Percentiles rank a stretch among this genome's conserved stretches.
These are phyloP conservation scores for Zaprionus bogoriensis DNA, from an alignment of 2,888 invertebrate species.

Conservation along the genomic window DNA sequence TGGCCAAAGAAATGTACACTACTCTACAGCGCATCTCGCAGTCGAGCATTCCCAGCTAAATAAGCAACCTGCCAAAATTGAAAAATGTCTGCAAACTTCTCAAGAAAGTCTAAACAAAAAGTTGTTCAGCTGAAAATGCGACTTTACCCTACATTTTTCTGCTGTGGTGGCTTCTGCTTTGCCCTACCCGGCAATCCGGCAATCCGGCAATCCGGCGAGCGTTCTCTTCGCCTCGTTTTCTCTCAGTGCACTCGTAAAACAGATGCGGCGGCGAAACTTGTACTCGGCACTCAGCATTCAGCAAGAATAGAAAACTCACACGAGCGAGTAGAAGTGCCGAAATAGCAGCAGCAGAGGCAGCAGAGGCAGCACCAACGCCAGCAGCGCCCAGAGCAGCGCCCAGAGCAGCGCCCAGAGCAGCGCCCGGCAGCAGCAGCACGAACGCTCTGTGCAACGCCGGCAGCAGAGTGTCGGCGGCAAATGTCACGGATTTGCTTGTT, in stretches of 20 bases:
- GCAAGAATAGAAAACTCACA: not conserved
- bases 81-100: not conserved
- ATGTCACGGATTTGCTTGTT: conserved; percentile 5
- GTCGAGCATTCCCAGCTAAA: not conserved
- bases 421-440: conserved; percentile 10
- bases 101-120: not conserved
- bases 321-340: conserved; percentile 9
- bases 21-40: conserved; percentile 9
- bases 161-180: not conserved
- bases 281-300: conserved; percentile 1
- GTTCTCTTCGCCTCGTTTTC: conserved; percentile 1
- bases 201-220: not conserved
- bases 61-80: not conserved
- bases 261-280: conserved; percentile 4
- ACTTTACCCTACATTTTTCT: not conserved
- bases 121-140: not conserved
- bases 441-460: conserved; percentile 2
- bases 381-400: too few relatives aligned
- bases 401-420: too few relatives aligned
- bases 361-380: too few relatives aligned
- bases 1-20: not conserved
- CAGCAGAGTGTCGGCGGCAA: too few relatives aligned
- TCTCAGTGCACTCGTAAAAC: conserved; percentile 28
- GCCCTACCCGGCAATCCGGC: not conserved
- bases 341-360: conserved; percentile 16